Conservation (phyloP, 2,797 vertebrate genomes). For the Pempheris klunzingeri region DNA sequence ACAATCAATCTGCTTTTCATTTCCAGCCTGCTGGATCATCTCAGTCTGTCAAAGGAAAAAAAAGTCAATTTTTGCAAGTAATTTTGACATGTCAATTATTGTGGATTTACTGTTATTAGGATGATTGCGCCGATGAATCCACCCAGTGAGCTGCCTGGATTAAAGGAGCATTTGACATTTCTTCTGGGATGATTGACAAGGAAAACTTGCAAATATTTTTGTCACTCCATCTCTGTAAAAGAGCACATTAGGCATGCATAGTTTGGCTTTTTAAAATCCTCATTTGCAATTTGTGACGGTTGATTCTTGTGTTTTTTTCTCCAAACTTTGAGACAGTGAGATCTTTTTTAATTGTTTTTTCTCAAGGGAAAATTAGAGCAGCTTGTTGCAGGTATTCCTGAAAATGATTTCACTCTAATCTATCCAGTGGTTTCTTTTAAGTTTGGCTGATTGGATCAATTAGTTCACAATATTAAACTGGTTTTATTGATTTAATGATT, state of each 20-base stretch:
- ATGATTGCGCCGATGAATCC: slow-evolving; percentile 74
- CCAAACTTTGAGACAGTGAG: not conserved
- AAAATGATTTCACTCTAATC: not conserved
- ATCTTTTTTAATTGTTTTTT: slow-evolving; percentile 1
- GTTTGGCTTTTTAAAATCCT: slow-evolving; percentile 19
- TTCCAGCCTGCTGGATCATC: slow-evolving; percentile 74
- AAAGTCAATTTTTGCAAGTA: slow-evolving; percentile 50
- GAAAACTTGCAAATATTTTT: slow-evolving; percentile 56
- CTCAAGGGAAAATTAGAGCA: not conserved
- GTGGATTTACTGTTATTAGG: slow-evolving; percentile 81
- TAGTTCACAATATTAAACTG: slow-evolving; percentile 46
- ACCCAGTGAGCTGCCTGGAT: slow-evolving; percentile 77
- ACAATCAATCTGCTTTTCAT: slow-evolving; percentile 79
- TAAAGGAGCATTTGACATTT: slow-evolving; percentile 71
- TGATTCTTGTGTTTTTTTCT: not conserved
- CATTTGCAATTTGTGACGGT: slow-evolving; percentile 22
- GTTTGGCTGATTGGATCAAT: slow-evolving; percentile 51
- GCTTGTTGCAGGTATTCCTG: not conserved
- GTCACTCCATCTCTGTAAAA: slow-evolving; percentile 33
- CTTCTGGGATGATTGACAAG: slow-evolving; percentile 62
- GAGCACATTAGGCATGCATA: slow-evolving; percentile 19
- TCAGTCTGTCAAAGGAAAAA: slow-evolving; percentile 53
- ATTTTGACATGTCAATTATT: slow-evolving; percentile 80
- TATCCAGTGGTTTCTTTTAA: slow-evolving; percentile 33
- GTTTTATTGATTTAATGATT: slow-evolving; percentile 65